phyloP scores from a whole-genome alignment of 2,888 invertebrate genomes.

The Tetropium fuscum region DNA sequence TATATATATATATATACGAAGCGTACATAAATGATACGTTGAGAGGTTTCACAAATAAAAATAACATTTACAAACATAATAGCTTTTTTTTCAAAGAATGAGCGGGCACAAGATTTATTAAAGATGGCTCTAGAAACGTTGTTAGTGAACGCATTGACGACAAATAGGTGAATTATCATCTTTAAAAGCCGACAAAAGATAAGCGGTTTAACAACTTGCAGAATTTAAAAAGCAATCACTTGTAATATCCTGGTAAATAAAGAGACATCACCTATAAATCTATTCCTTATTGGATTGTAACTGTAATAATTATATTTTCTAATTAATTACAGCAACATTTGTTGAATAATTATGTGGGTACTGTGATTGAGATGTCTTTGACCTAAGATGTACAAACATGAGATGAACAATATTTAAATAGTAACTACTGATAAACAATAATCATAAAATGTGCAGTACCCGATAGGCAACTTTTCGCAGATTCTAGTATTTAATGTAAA shows the following conservation, averaged over 20 bases:
- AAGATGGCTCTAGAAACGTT: slow-evolving; percentile 47
- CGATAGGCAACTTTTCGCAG: too few relatives aligned
- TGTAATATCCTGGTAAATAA: slow-evolving; percentile 39
- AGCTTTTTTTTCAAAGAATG: slow-evolving; percentile 23
- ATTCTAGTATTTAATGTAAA: too few relatives aligned
- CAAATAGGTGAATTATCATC: slow-evolving; percentile 55
- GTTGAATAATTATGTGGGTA: too few relatives aligned
- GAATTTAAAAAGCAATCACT: slow-evolving; percentile 42
- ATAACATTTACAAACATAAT: background rate
- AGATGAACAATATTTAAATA: too few relatives aligned
- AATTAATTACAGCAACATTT: background rate
- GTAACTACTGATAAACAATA: too few relatives aligned
- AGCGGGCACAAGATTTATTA: slow-evolving; percentile 46
- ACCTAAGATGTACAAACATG: too few relatives aligned
- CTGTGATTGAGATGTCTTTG: too few relatives aligned
- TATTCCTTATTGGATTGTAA: slow-evolving; percentile 28
- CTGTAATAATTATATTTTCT: background rate
- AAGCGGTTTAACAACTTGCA: slow-evolving; percentile 44
- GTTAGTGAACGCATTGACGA: slow-evolving; percentile 49
- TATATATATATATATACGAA: too few relatives aligned
- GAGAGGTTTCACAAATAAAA: background rate
- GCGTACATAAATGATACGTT: background rate
- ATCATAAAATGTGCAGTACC: too few relatives aligned
- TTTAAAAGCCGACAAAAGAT: slow-evolving; percentile 52
- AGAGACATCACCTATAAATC: slow-evolving; percentile 39